Percentiles rank a stretch among this genome's conserved stretches.
Conservation (phyloP, 2,888 invertebrate species). For the Sinopyrophorus schimmeli region DNA sequence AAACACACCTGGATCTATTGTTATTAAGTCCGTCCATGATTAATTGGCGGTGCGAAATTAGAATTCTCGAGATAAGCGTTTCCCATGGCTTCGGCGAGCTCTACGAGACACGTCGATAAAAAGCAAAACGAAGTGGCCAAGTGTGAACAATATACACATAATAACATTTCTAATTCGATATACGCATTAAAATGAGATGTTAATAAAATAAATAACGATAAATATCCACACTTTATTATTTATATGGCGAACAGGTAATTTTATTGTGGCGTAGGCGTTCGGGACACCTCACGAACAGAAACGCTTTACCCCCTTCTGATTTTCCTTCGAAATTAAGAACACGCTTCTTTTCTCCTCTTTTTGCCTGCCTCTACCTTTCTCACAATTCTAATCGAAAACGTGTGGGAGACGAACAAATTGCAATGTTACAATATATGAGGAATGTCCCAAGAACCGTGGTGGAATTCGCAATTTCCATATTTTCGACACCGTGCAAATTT, state of each 20-base stretch:
- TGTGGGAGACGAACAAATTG: too few species aligned
- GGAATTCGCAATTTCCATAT: too few species aligned
- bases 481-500: too few species aligned
- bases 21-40: not conserved
- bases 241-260: conserved; percentile 19
- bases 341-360: too few species aligned
- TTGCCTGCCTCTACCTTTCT: too few species aligned
- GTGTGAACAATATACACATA: conserved; percentile 22
- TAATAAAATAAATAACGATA: conserved; percentile 22
- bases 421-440: too few species aligned
- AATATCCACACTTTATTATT: conserved; percentile 23
- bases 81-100: conserved; percentile 14
- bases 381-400: too few species aligned
- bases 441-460: too few species aligned
- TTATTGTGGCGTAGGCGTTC: conserved; percentile 16
- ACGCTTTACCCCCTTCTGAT: too few species aligned
- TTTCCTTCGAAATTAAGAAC: too few species aligned
- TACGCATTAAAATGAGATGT: conserved; percentile 21
- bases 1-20: not conserved
- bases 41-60: conserved; percentile 5
- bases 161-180: conserved; percentile 23
- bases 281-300: too few species aligned
- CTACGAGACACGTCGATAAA: conserved; percentile 3
- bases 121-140: conserved; percentile 7
- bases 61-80: conserved; percentile 10